A percentile compares a stretch with the other conserved stretches of the same genome.
Conservation (phyloP, 2,888 invertebrate species). For the Meloe dianella region DNA sequence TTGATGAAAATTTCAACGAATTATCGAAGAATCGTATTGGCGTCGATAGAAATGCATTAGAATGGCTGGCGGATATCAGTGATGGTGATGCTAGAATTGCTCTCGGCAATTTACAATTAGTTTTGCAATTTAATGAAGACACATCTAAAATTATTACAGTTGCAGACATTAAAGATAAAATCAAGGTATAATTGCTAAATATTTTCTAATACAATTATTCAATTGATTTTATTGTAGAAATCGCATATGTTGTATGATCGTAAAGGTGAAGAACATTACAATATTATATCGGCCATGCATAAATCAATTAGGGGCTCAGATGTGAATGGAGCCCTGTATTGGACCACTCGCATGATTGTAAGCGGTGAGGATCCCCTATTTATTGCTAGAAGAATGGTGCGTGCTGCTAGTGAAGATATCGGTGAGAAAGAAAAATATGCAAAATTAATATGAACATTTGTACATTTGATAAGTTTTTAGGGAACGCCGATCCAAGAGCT, state of each 20-base stretch:
- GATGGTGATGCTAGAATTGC: slow-evolving; percentile 85
- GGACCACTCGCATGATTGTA: slow-evolving; percentile 79
- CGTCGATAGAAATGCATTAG: slow-evolving; percentile 67
- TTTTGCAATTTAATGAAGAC: slow-evolving; percentile 62
- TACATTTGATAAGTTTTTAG: slow-evolving; percentile 53
- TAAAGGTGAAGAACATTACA: slow-evolving; percentile 83
- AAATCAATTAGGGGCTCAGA: slow-evolving; percentile 83
- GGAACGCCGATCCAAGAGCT: slow-evolving; percentile 71
- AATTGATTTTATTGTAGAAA: slow-evolving; percentile 60
- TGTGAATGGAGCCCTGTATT: slow-evolving; percentile 81
- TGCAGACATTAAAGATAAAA: slow-evolving; percentile 73
- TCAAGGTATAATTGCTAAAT: slow-evolving; percentile 63
- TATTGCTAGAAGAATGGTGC: slow-evolving; percentile 76
- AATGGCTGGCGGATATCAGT: slow-evolving; percentile 76
- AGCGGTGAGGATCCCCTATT: slow-evolving; percentile 83
- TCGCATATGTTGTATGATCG: slow-evolving; percentile 80
- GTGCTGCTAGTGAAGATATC: slow-evolving; percentile 80
- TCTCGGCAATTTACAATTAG: slow-evolving; percentile 75
- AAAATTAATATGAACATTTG: not conserved
- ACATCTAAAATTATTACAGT: slow-evolving; percentile 64
- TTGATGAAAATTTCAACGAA: slow-evolving; percentile 40
- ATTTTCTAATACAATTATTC: not conserved
- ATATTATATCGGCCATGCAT: slow-evolving; percentile 81
- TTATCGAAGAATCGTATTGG: slow-evolving; percentile 32
- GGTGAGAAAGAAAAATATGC: slow-evolving; percentile 59